These are phyloP conservation scores for Sphinx pinastri DNA, from an alignment of 2,888 invertebrate species.

Conservation along the genomic window DNA sequence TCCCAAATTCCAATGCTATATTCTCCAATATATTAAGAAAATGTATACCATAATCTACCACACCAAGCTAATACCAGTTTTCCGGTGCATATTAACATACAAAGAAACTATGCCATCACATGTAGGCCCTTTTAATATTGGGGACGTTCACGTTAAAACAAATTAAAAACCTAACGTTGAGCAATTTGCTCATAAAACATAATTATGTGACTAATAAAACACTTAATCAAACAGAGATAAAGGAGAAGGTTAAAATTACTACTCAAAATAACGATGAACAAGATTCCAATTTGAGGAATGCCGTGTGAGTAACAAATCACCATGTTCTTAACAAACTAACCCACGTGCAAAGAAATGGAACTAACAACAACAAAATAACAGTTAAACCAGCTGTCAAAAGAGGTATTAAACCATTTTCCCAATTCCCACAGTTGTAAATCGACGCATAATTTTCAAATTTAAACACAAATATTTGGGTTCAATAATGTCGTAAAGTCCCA, in stretches of 20 bases:
- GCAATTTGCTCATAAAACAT: neutral
- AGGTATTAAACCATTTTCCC: slow-evolving; percentile 33
- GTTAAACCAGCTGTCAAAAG: slow-evolving; percentile 37
- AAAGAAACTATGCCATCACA: too few relatives aligned
- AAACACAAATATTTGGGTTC: slow-evolving; percentile 45
- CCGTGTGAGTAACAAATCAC: slow-evolving; percentile 7
- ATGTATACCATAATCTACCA: too few relatives aligned
- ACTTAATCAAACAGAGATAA: neutral
- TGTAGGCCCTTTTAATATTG: neutral
- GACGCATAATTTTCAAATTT: slow-evolving; percentile 45
- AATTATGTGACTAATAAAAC: slow-evolving; percentile 5
- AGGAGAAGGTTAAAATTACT: slow-evolving; percentile 13
- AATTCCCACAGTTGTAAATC: slow-evolving; percentile 33
- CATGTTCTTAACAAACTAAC: slow-evolving; percentile 17
- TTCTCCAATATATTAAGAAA: too few relatives aligned
- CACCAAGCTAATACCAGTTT: too few relatives aligned
- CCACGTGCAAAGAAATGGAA: slow-evolving; percentile 26
- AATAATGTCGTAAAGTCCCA: slow-evolving; percentile 35
- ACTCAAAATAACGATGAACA: slow-evolving; percentile 20
- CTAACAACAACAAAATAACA: slow-evolving; percentile 34
- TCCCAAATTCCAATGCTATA: too few relatives aligned
- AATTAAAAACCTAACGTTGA: neutral
- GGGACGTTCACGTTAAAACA: neutral
- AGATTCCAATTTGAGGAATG: slow-evolving; percentile 7
- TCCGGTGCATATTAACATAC: too few relatives aligned